Evolutionary conservation across 2,797 vertebrate species (phyloP), one percentile per base, ranked within the genome.

Genomic region (Centroberyx gerrardi): DNA sequence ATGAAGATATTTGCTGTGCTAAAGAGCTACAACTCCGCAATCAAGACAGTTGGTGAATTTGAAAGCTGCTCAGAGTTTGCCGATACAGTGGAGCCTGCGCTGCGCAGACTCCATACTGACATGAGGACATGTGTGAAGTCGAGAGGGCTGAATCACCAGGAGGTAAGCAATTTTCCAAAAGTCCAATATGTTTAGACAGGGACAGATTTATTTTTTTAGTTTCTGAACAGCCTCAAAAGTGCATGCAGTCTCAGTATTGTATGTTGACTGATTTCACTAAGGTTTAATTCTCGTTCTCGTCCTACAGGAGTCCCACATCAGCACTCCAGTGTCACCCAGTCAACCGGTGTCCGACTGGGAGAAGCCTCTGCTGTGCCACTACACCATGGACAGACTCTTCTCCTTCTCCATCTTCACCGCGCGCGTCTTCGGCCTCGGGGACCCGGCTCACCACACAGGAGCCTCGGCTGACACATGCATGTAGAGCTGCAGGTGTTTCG

Each of bases 381-480:
- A 95, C 90, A 90, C 77, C n/a, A 31, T 92, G 55, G 84, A 95
- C 36, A 78, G 94, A 8, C 89, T 96, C 42, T 94, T 90, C 81
- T 95, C 95, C 66, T 96, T 96, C 87, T 96, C 95, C 48, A 88
- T 95, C 74, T 40, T 95, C 60, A 72, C 83, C 0, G 93, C 95
- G 22, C 93, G 95, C 0, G 92, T 96, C 55, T 95, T 95, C 29
- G 92, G 90, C 2, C 67, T 78, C 0, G 92, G 93, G 0, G 73
- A 94, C 44, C 93, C 93, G 1, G 55, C 87, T 44, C 59, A 3
- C 4, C 94, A 95, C 73, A 0, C 27, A 0, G 48, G 46, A 0
- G 62, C 28, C 48, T 5, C 72, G 0, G 3, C 52, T 51, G 76
- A 65, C 9, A 75, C 9, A 9, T 93, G 92, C 73, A 36, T 29